Conservation (phyloP, 2,113 vertebrate species). For the Odobenus rosmarus region DNA sequence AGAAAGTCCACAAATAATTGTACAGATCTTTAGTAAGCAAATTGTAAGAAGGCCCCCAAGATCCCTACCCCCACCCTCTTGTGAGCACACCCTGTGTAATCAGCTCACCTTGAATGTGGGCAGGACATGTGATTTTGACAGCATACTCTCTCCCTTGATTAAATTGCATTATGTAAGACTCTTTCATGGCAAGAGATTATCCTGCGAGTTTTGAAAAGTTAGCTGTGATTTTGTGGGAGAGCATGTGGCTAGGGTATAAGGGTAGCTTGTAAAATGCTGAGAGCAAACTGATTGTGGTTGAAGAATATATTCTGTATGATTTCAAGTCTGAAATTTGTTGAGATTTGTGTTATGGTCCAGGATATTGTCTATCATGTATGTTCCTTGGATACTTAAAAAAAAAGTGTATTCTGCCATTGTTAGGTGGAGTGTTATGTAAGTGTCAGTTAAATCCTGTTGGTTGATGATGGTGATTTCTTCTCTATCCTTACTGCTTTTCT, state of each 20-base stretch:
- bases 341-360: not conserved
- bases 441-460: not conserved
- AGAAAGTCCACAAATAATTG: not conserved
- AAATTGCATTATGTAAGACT: not conserved
- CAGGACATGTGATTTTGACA: not conserved
- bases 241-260: not conserved
- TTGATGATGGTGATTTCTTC: not conserved
- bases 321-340: not conserved
- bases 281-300: not conserved
- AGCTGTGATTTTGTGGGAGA: not conserved
- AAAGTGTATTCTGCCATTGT: not conserved
- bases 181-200: not conserved
- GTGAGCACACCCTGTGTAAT: not conserved
- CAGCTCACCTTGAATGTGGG: not conserved
- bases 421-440: not conserved
- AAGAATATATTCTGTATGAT: not conserved
- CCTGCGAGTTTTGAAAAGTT: not conserved
- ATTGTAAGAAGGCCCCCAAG: not conserved
- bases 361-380: not conserved
- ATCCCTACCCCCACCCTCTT: not conserved
- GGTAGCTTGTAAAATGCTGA: not conserved
- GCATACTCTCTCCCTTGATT: not conserved
- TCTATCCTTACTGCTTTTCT: not conserved
- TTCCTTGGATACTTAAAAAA: not conserved
- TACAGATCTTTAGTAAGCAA: not conserved